Evolutionary conservation across 2,113 vertebrate genomes (phyloP).

Genomic region (Candoia aspera): DNA sequence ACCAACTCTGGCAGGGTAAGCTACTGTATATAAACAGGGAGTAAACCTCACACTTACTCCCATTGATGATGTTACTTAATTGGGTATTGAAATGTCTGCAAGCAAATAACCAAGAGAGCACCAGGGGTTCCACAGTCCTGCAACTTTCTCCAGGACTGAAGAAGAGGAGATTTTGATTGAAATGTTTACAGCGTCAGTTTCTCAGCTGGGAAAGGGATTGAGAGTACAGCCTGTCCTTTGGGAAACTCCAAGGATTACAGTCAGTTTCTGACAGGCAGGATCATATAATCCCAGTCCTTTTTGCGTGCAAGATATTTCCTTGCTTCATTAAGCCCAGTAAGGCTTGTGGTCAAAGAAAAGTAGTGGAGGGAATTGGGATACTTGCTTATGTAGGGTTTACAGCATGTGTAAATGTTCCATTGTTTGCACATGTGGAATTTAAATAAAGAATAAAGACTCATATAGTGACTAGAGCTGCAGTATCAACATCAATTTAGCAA

Average conservation of each 20-base stretch:
- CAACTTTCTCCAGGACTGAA: not conserved
- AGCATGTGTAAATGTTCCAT: not conserved
- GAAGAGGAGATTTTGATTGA: not conserved
- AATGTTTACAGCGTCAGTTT: not conserved
- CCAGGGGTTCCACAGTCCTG: not conserved
- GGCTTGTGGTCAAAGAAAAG: not conserved
- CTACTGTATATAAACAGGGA: no score
- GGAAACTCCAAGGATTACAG: not conserved
- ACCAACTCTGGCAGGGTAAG: not conserved
- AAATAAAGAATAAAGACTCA: not conserved
- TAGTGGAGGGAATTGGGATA: not conserved
- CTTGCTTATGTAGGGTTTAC: not conserved
- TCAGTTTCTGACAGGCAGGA: not conserved
- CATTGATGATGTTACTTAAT: no score
- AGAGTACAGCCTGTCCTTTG: not conserved
- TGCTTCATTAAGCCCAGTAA: not conserved
- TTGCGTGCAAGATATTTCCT: not conserved
- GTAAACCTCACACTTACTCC: no score
- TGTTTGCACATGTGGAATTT: not conserved
- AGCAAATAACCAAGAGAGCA: not conserved
- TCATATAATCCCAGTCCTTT: not conserved
- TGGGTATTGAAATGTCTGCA: no score
- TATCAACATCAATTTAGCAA: not conserved
- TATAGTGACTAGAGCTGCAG: not conserved
- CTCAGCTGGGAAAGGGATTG: not conserved